phyloP scores from a whole-genome alignment of 2,797 vertebrate genomes.

The Tapera naevia region DNA sequence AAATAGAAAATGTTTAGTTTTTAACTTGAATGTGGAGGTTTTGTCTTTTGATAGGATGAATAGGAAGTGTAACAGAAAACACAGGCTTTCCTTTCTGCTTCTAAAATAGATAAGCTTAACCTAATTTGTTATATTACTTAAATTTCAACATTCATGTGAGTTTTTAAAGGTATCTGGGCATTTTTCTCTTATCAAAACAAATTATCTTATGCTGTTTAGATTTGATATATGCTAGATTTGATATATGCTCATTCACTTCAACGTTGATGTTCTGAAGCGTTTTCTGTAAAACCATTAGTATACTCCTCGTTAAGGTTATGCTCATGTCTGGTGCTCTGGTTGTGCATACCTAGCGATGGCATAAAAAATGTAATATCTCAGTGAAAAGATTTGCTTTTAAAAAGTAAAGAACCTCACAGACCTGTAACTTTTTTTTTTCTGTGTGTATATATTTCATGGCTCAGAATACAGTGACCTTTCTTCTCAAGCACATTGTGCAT shows the following conservation, averaged over 20 bases:
- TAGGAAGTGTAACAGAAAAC: not conserved
- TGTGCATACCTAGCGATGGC: not conserved
- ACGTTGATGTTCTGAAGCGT: not conserved
- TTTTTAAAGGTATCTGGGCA: not conserved
- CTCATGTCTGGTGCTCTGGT: rapidly evolving
- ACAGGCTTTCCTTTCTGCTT: not conserved
- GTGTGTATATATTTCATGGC: not conserved
- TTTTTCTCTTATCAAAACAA: not conserved
- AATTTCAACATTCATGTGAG: not conserved
- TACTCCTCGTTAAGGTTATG: not conserved
- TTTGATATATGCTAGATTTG: not conserved
- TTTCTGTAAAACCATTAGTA: not conserved
- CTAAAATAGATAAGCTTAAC: not conserved
- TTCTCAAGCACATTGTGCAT: not conserved
- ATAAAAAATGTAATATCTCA: not conserved
- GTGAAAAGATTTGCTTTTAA: not conserved
- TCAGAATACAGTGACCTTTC: not conserved
- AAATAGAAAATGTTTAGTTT: not conserved
- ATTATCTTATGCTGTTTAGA: not conserved
- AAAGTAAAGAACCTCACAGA: not conserved
- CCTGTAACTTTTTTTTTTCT: not conserved
- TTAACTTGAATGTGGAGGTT: not conserved
- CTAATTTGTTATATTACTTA: not conserved
- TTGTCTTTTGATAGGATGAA: not conserved
- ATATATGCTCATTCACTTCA: not conserved